These are phyloP conservation scores for Indicator maculatus DNA, from an alignment of 2,113 vertebrate genomes.

Conservation along the genomic window DNA sequence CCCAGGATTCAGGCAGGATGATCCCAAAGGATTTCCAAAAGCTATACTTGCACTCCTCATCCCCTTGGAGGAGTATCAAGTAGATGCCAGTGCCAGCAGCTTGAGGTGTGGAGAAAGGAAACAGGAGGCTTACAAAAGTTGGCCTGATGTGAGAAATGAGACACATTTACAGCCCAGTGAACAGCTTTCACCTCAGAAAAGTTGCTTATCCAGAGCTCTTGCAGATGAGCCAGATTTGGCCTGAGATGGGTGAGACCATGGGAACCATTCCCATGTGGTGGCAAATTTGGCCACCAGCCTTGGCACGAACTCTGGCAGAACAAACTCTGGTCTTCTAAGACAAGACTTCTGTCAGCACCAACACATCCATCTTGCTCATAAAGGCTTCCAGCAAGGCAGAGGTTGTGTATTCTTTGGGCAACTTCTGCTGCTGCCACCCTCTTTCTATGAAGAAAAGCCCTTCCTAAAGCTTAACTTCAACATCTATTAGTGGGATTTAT, in stretches of 20 bases:
- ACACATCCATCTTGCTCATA: background rate
- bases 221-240: background rate
- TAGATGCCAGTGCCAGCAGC: background rate
- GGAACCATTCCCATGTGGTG: fast-evolving
- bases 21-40: background rate
- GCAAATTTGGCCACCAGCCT: background rate
- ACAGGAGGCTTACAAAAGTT: background rate
- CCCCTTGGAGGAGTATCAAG: background rate
- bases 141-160: background rate
- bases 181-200: background rate
- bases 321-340: background rate
- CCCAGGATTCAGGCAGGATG: background rate
- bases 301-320: background rate
- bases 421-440: background rate
- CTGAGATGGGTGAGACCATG: background rate
- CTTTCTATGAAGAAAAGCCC: background rate
- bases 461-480: background rate
- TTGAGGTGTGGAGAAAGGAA: background rate
- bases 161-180: background rate
- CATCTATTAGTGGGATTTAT: background rate
- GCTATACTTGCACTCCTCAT: background rate
- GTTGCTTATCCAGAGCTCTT: background rate
- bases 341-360: background rate
- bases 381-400: background rate
- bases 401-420: background rate